Evolutionary conservation across 2,113 vertebrate genomes (phyloP).

Genomic region (Cacatua alba): DNA sequence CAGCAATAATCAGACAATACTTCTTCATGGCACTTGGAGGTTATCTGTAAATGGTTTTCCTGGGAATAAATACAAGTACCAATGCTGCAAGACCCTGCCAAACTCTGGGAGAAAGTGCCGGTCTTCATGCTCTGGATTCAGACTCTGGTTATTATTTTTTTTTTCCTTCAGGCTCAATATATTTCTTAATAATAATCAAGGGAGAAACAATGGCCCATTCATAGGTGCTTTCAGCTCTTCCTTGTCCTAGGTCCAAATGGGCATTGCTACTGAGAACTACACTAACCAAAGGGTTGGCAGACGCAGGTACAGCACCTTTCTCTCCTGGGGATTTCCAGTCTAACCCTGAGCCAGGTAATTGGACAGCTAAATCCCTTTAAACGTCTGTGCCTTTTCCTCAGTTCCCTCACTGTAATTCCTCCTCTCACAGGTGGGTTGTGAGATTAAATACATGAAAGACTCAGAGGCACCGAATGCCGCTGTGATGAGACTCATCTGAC

Average conservation of each 20-base stretch:
- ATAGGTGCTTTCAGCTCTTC: neutral
- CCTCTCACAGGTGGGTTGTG: constrained; percentile 55
- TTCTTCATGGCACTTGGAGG: neutral
- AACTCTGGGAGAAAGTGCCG: neutral
- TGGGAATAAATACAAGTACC: neutral
- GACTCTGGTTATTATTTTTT: neutral
- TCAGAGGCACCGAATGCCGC: neutral
- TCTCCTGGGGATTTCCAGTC: constrained; percentile 41
- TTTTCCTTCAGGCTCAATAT: neutral
- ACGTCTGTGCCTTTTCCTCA: constrained; percentile 45
- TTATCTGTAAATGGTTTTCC: neutral
- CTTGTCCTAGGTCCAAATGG: neutral
- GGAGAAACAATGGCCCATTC: constrained; percentile 21
- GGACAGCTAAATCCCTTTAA: constrained; percentile 60
- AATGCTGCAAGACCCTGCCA: neutral
- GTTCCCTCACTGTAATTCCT: constrained; percentile 27
- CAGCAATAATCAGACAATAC: neutral
- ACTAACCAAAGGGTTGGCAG: neutral
- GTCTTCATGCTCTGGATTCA: neutral
- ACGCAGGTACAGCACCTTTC: neutral
- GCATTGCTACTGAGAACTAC: neutral
- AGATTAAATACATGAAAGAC: constrained; percentile 67
- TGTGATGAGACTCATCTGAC: constrained; percentile 54
- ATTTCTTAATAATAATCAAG: neutral
- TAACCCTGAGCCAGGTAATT: constrained; percentile 46